Base-by-base conservation (phyloP, 2,113 vertebrate genomes). In the Hippocampus mohnikei region DNA sequence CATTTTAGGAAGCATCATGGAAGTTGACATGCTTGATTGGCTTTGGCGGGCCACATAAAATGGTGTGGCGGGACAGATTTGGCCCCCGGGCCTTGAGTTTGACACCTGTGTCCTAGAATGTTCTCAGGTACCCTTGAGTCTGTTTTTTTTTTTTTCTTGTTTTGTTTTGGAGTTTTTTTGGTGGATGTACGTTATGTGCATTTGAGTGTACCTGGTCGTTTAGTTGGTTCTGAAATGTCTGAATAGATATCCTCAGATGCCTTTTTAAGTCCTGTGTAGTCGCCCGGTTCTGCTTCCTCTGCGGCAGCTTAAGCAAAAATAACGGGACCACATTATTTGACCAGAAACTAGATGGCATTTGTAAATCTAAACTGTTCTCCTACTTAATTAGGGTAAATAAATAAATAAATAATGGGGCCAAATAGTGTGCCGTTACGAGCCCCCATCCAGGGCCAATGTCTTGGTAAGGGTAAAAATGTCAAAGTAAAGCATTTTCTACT, bases 181-280 rank as follows among this genome's bases (percentile, higher is more conserved):
- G n/a, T n/a, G 44, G 11, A 20, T 13, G 11, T 29, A 37, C 12
- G 70, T 29, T 8, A 41, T 6, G 11, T 21, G 50, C 16, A 12
- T 6, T 65, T 7, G 70, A 27, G 0, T 18, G 5, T 87, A 90
- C 89, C 88, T 80, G 50, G 1, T 71, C 0, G 20, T 79, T 77
- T 13, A 21, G 1, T 37, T 48, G 25, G 0, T 2, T 3, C 0
- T 0, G 27, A 1, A 27, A 18, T 0, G 0, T 80, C 69, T 3
- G 70, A 5, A 46, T 92, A 93, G 68, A 92, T 0, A 33, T 92
- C 80, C 20, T 89, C 90, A 8, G 81, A 1, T 66, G 76, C 41
- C 50, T 0, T 53, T 0, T 55, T 0, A 13, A 91, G 81, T 61
- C 18, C 65, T 3, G 42, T 7, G 6, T 92, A 92, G 8, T 40